phyloP scores from a whole-genome alignment of 1,140 invertebrate genomes.

The Saccostrea glomerata region DNA sequence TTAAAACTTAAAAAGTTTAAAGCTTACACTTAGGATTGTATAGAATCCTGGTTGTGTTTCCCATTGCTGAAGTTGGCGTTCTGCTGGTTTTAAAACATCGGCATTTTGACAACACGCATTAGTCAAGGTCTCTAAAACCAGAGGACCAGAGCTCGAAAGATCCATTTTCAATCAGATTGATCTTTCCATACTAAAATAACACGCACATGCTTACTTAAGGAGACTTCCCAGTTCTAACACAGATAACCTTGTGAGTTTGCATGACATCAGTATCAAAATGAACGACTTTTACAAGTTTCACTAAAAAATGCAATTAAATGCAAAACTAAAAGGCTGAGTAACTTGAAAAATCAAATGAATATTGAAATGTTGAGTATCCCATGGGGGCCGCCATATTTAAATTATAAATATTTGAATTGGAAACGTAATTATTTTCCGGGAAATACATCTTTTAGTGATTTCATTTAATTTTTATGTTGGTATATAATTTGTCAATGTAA shows the following conservation, averaged over 20 bases:
- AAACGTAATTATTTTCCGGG: not conserved
- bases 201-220: not conserved
- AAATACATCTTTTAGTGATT: too few species aligned
- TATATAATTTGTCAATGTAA: too few species aligned
- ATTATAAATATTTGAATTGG: not conserved
- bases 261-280: too few species aligned
- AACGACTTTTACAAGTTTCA: too few species aligned
- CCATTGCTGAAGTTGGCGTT: conserved; percentile 91
- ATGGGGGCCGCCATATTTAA: conserved; percentile 14
- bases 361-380: not conserved
- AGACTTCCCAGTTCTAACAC: too few species aligned
- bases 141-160: conserved; percentile 59
- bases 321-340: too few species aligned
- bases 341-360: too few species aligned
- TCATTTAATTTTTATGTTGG: too few species aligned
- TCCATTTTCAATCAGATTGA: conserved; percentile 60
- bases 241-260: too few species aligned
- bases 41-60: conserved; percentile 92
- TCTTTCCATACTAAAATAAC: not conserved
- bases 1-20: not conserved
- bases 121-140: conserved; percentile 85
- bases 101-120: conserved; percentile 91
- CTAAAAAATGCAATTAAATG: too few species aligned
- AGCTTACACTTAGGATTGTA: conserved; percentile 84
- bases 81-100: conserved; percentile 90